These are phyloP conservation scores for Hirtodrosophila confusa DNA, from an alignment of 2,888 invertebrate genomes.

Conservation along the genomic window DNA sequence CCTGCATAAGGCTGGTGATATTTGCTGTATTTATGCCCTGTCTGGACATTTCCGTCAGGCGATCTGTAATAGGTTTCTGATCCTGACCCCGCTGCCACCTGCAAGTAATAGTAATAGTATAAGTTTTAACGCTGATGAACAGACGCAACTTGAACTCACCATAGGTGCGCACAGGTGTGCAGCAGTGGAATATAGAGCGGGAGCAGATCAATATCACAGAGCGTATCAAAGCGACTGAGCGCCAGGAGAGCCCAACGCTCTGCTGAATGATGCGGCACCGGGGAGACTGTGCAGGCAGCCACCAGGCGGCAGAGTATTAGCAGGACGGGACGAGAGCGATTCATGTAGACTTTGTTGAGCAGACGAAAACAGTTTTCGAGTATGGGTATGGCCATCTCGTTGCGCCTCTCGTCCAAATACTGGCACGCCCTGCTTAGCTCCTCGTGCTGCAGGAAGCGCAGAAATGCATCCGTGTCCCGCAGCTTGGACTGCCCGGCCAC, in stretches of 20 bases:
- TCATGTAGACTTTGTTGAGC: conserved; percentile 87
- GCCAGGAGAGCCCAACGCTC: conserved; percentile 89
- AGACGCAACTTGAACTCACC: conserved; percentile 82
- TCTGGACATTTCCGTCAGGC: conserved; percentile 87
- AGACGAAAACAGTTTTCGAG: conserved; percentile 89
- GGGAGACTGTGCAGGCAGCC: conserved; percentile 85
- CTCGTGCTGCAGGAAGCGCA: conserved; percentile 88
- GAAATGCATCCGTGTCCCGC: conserved; percentile 86
- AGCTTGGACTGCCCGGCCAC: conserved; percentile 86
- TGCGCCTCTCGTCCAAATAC: conserved; percentile 86
- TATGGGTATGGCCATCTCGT: conserved; percentile 87
- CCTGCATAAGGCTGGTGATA: conserved; percentile 86
- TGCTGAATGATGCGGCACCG: conserved; percentile 86
- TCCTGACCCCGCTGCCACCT: conserved; percentile 88
- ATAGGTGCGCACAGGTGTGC: conserved; percentile 88
- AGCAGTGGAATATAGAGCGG: conserved; percentile 89
- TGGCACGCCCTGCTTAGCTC: conserved; percentile 87
- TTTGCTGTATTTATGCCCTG: conserved; percentile 88
- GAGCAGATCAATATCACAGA: conserved; percentile 89
- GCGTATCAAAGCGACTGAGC: conserved; percentile 88
- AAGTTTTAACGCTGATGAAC: not conserved
- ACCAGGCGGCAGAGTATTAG: conserved; percentile 88
- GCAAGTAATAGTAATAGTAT: conserved; percentile 71
- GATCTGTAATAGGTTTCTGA: conserved; percentile 86
- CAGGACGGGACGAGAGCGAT: conserved; percentile 88